These are phyloP conservation scores for Petroica traversi DNA, from an alignment of 2,113 vertebrate genomes.

Conservation along the genomic window DNA sequence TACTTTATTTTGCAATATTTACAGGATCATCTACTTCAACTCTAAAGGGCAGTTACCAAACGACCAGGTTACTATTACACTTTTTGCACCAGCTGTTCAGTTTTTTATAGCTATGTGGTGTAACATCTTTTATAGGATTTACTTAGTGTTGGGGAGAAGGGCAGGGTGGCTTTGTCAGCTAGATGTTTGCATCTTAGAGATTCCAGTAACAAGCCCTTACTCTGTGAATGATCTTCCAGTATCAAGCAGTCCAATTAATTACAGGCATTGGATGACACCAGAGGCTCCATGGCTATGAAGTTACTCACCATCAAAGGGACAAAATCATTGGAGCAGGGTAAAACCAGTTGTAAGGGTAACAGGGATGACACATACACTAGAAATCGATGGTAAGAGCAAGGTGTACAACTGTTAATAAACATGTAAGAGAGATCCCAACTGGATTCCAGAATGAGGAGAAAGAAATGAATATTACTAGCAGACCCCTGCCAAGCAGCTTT, in stretches of 20 bases:
- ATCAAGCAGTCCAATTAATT: not conserved
- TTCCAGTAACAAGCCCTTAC: not conserved
- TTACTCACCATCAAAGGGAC: not conserved
- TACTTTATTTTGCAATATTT: not conserved
- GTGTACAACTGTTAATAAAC: not conserved
- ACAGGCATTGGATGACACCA: not conserved
- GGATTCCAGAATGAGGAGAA: not conserved
- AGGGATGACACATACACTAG: not conserved
- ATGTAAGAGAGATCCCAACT: not conserved
- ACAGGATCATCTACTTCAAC: not conserved
- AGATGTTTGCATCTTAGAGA: not conserved
- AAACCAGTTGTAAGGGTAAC: not conserved
- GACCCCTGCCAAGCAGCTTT: not conserved
- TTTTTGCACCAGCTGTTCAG: not conserved
- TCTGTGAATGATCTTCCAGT: not conserved
- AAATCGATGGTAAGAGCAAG: not conserved
- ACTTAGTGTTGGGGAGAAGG: rapidly evolving
- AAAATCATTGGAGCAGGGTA: rapidly evolving
- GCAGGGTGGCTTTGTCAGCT: not conserved
- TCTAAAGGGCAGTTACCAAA: not conserved
- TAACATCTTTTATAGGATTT: not conserved
- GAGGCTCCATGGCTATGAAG: rapidly evolving
- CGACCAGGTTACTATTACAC: not conserved
- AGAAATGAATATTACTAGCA: not conserved
- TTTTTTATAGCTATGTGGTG: rapidly evolving